Conservation (phyloP, 2,888 invertebrate genomes). For the Stramonita haemastoma region DNA sequence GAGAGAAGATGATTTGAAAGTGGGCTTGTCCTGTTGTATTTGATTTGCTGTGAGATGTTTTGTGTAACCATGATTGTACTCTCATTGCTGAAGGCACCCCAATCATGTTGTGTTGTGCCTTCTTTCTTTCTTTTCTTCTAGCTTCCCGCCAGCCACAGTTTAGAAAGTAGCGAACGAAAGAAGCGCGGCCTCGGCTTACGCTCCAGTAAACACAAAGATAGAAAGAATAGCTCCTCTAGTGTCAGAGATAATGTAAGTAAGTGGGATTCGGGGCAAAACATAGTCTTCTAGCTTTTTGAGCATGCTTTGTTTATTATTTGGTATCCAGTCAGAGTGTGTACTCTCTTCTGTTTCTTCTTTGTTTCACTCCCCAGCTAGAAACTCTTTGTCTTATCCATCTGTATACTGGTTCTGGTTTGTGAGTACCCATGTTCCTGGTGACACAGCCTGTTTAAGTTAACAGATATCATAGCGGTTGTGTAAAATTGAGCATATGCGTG, state of each 20-base stretch:
- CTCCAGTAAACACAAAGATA: slow-evolving; percentile 59
- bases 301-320: not conserved
- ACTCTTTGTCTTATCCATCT: not conserved
- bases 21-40: slow-evolving; percentile 15
- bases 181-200: slow-evolving; percentile 55
- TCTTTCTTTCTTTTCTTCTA: slow-evolving; percentile 31
- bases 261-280: not conserved
- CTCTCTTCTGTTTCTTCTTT: not conserved
- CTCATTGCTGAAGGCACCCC: not conserved
- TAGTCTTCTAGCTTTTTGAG: not conserved
- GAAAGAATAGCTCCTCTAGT: slow-evolving; percentile 53
- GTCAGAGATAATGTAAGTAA: slow-evolving; percentile 42
- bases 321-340: not conserved
- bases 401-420: not conserved
- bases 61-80: not conserved
- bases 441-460: too few species aligned
- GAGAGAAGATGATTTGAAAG: not conserved
- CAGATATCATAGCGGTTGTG: too few species aligned
- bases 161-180: slow-evolving; percentile 58
- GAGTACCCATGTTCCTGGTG: not conserved
- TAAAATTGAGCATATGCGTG: not conserved
- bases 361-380: not conserved
- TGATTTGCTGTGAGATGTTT: not conserved
- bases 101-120: not conserved
- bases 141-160: slow-evolving; percentile 39